These are phyloP conservation scores for Thalassaphorura encarpata DNA, from an alignment of 1,140 invertebrate genomes.

Conservation along the genomic window DNA sequence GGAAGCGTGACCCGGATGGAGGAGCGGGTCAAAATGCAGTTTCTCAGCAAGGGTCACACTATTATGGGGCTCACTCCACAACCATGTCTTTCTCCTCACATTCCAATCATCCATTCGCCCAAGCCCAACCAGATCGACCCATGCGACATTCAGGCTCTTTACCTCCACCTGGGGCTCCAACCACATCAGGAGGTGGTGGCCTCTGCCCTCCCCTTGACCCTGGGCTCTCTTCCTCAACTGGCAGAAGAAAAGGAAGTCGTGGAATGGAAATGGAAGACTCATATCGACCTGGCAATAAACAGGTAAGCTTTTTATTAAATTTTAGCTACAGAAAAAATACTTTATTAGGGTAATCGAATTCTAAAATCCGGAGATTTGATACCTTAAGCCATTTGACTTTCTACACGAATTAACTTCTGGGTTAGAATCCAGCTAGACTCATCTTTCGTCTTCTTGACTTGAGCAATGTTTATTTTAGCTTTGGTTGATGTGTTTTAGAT, in stretches of 20 bases:
- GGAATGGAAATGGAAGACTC: slow-evolving; percentile 10
- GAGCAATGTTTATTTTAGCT: too few relatives aligned
- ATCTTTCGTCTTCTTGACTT: too few relatives aligned
- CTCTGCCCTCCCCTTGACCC: neutral
- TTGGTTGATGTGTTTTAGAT: too few relatives aligned
- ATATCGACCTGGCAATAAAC: slow-evolving; percentile 21
- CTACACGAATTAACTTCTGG: too few relatives aligned
- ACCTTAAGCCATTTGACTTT: too few relatives aligned
- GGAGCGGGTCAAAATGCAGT: slow-evolving; percentile 16
- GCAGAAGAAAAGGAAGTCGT: slow-evolving; percentile 16
- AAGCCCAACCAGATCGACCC: slow-evolving; percentile 14
- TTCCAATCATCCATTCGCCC: slow-evolving; percentile 32
- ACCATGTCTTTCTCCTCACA: slow-evolving; percentile 27
- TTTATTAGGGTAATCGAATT: too few relatives aligned
- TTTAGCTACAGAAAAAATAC: too few relatives aligned
- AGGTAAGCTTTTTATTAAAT: slow-evolving; percentile 21
- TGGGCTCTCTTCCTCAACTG: neutral
- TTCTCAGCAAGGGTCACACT: slow-evolving; percentile 17
- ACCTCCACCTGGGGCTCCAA: too few relatives aligned
- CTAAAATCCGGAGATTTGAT: too few relatives aligned
- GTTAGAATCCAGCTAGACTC: too few relatives aligned
- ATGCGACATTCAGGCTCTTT: too few relatives aligned
- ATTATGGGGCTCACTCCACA: slow-evolving; percentile 13
- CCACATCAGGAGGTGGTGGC: neutral
- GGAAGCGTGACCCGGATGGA: slow-evolving; percentile 30